Conservation (phyloP, 1,140 invertebrate species). For the Formica selysi region DNA sequence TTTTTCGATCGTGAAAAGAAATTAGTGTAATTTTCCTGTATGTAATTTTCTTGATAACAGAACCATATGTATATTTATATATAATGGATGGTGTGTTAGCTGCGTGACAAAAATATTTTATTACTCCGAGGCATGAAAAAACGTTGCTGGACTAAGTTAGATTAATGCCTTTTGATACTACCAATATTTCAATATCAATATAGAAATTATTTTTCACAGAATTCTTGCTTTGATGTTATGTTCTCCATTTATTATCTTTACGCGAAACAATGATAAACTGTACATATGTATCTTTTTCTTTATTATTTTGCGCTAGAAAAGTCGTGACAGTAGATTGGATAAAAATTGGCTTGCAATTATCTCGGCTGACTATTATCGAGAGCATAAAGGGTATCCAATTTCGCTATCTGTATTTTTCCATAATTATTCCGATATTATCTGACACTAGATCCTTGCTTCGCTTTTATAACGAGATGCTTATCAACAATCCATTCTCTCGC, state of each 20-base stretch:
- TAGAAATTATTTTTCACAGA: slow-evolving; percentile 41
- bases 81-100: slow-evolving; percentile 38
- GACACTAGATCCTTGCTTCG: neutral
- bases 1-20: slow-evolving; percentile 25
- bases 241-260: neutral
- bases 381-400: neutral
- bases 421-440: slow-evolving; percentile 6
- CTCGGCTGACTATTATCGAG: neutral
- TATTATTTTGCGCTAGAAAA: neutral
- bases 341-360: slow-evolving; percentile 5
- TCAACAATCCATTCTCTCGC: no score
- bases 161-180: slow-evolving; percentile 46
- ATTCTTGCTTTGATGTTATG: neutral
- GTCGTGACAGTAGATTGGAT: neutral
- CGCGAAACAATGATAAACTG: slow-evolving; percentile 15
- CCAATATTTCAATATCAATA: slow-evolving; percentile 35
- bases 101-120: slow-evolving; percentile 68
- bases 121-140: slow-evolving; percentile 50
- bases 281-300: neutral
- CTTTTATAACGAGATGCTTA: neutral
- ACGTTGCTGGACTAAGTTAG: slow-evolving; percentile 18
- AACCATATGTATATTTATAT: neutral
- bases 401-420: neutral
- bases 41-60: slow-evolving; percentile 40
- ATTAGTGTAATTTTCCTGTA: slow-evolving; percentile 42